A percentile compares a stretch with the other conserved stretches of the same genome.
These are phyloP conservation scores for Pachyramphus minor DNA, from an alignment of 2,113 vertebrate species.

Conservation along the genomic window DNA sequence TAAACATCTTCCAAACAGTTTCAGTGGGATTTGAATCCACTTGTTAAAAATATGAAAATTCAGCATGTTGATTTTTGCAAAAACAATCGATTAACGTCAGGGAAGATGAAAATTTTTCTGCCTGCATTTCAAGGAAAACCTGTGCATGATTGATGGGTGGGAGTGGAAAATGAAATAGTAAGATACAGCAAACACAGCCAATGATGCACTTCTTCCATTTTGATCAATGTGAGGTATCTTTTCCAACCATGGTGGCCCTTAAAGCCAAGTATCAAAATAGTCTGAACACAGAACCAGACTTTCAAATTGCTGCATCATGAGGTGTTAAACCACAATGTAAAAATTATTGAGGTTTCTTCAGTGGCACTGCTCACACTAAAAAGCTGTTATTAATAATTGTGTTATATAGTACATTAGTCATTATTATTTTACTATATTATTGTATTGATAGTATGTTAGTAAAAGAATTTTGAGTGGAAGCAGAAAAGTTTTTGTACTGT, in stretches of 20 bases:
- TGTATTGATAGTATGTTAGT: neutral
- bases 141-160: neutral
- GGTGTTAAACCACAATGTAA: neutral
- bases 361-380: neutral
- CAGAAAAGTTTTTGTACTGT: neutral
- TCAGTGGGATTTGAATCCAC: neutral
- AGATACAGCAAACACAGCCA: neutral
- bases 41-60: neutral
- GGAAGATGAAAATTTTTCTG: neutral
- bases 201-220: rapidly evolving
- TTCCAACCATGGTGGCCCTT: neutral
- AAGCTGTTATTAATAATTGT: neutral
- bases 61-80: neutral
- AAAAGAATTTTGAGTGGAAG: neutral
- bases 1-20: neutral
- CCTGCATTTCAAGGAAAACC: neutral
- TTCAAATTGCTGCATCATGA: neutral
- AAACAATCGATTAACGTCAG: neutral
- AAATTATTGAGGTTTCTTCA: neutral
- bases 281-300: neutral
- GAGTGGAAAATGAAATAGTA: neutral
- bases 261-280: neutral
- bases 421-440: neutral
- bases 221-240: neutral
- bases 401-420: neutral